Evolutionary conservation across 2,113 vertebrate species (phyloP).

Genomic region (Chelonoidis abingdonii): DNA sequence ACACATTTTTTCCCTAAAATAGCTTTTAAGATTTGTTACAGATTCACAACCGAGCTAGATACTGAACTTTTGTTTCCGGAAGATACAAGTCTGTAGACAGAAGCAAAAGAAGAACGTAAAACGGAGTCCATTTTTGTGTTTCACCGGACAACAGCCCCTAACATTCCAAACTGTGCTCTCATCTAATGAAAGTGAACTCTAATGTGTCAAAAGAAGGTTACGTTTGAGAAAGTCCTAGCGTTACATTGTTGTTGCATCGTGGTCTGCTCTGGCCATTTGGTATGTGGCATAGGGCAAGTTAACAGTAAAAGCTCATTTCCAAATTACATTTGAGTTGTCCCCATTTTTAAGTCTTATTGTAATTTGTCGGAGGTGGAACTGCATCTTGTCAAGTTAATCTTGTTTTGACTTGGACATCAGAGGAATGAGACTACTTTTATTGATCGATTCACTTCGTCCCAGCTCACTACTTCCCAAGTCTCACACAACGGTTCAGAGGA

Average conservation of each 20-base stretch:
- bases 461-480: neutral
- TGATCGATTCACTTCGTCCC: neutral
- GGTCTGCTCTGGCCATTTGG: neutral
- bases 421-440: neutral
- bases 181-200: rapidly evolving
- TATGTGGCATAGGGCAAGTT: neutral
- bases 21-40: neutral
- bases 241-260: neutral
- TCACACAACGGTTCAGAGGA: neutral
- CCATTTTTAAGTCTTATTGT: neutral
- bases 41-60: neutral
- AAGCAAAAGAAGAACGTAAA: neutral
- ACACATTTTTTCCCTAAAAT: neutral
- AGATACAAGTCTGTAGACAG: neutral
- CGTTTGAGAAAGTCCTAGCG: neutral
- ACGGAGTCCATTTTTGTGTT: rapidly evolving
- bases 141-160: rapidly evolving
- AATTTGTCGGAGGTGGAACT: neutral
- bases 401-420: neutral
- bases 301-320: neutral
- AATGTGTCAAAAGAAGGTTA: neutral
- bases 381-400: neutral
- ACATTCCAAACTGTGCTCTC: neutral
- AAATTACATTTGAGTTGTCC: neutral
- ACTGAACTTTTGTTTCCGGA: slow-evolving; percentile 9